Evolutionary conservation across 1,140 invertebrate genomes (phyloP).

Genomic region (Euura saliciscinereae): DNA sequence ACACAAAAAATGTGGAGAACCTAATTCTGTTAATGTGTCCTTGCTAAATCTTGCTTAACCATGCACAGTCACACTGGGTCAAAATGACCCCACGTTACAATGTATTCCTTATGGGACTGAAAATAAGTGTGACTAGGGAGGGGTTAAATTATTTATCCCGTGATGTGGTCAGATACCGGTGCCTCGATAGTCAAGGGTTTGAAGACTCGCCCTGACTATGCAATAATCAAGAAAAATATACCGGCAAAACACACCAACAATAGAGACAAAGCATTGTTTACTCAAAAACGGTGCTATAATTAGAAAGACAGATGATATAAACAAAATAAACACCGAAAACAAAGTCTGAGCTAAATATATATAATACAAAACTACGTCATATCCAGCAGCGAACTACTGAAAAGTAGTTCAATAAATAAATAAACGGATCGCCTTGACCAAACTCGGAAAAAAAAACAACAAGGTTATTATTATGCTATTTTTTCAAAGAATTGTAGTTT

Average conservation of each 20-base stretch:
- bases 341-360: background rate
- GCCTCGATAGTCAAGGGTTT: background rate
- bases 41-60: too few relatives aligned
- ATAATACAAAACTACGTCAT: conserved; percentile 21
- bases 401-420: background rate
- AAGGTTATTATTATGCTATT: too few relatives aligned
- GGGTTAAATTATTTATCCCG: too few relatives aligned
- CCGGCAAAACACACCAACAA: conserved; percentile 37
- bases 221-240: background rate
- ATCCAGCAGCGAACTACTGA: conserved; percentile 37
- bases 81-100: too few relatives aligned
- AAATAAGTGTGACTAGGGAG: too few relatives aligned
- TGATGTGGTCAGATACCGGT: background rate
- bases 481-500: background rate
- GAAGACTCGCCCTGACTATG: background rate
- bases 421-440: too few relatives aligned
- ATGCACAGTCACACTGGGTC: too few relatives aligned
- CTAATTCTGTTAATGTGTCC: too few relatives aligned
- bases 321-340: conserved; percentile 23
- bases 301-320: conserved; percentile 31
- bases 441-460: too few relatives aligned
- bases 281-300: conserved; percentile 14
- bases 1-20: too few relatives aligned
- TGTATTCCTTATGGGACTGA: too few relatives aligned
- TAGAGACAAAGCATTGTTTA: conserved; percentile 40